Percentiles rank a stretch among this genome's conserved stretches.
phyloP scores from a whole-genome alignment of 2,797 vertebrate species.

The Adrianichthys oophorus region DNA sequence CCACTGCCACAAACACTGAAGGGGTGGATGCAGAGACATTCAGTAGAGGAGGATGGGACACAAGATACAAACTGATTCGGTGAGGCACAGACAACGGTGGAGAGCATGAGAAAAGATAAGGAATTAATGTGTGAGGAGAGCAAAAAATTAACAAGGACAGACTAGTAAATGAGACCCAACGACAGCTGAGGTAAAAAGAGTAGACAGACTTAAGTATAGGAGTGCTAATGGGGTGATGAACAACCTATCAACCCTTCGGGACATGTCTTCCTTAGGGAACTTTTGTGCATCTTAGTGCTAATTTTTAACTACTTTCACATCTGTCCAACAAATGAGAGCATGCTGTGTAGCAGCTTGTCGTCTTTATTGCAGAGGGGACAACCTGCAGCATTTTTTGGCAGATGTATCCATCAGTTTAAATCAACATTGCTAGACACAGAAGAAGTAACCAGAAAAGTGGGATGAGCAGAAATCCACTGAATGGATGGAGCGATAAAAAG shows the following conservation, averaged over 20 bases:
- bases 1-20: conserved; percentile 43
- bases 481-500: conserved; percentile 28
- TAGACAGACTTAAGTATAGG: conserved; percentile 12
- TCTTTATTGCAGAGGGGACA: conserved; percentile 33
- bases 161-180: conserved; percentile 11
- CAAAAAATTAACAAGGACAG: conserved; percentile 20
- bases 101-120: not conserved
- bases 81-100: conserved; percentile 6
- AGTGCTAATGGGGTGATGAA: conserved; percentile 49
- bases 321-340: conserved; percentile 62
- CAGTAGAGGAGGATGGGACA: conserved; percentile 22
- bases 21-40: conserved; percentile 18
- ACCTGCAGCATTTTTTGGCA: conserved; percentile 32
- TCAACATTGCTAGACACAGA: conserved; percentile 22
- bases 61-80: conserved; percentile 12
- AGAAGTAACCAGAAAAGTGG: conserved; percentile 36
- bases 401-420: conserved; percentile 45
- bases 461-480: conserved; percentile 31
- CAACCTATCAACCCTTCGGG: conserved; percentile 44
- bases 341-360: conserved; percentile 40
- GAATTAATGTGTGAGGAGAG: conserved; percentile 3
- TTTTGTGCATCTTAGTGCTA: conserved; percentile 50
- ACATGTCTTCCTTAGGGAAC: conserved; percentile 51
- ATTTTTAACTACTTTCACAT: conserved; percentile 53
- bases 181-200: conserved; percentile 4